Evolutionary conservation across 2,888 invertebrate genomes (phyloP), one percentile per base, ranked within the genome.

Genomic region (Rhagium mordax): DNA sequence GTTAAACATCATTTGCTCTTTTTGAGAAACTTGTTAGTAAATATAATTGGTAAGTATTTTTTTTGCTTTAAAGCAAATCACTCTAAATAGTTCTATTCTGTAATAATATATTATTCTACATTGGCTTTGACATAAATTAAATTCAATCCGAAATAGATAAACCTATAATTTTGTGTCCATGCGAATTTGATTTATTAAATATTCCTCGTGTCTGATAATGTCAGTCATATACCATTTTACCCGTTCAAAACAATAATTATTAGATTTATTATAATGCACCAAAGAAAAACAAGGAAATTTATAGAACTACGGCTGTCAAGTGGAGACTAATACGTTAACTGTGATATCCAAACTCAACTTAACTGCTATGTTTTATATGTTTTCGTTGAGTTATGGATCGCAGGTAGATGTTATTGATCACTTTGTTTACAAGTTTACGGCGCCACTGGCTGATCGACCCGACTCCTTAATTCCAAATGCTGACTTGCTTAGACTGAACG

Each of bases 341-440:
- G 29, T 41, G 47, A 71, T 57, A 66, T 64, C 33, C 60, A 41
- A 69, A 71, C 68, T 71, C 53, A 61, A 71, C 64, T 74, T 73
- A 72, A 70, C 62, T 71, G 74, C 60, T 60, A 79, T 81, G 78
- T 82, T 84, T 82, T 83, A 82, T 83, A 81, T 82, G 84, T 84
- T 83, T 83, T 83, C 81, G 80, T 75, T 77, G 79, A 81, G 82
- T 82, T 82, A 82, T 83, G 78, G 81, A 84, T 83, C 80, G 80
- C 83, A 84, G 84, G 84, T 84, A 83, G 76, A 75, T 71, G 82
- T 81, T 84, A 84, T 84, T 84, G 84, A 84, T 84, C 80, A 82
- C 81, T 77, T 81, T 84, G 84, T 84, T 84, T 84, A 84, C 84
- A 78, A 76, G 79, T 74, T 66, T 75, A 69, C 75, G 84, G 82